Evolutionary conservation across 2,113 vertebrate species (phyloP).

Genomic region (Lethenteron reissneri): DNA sequence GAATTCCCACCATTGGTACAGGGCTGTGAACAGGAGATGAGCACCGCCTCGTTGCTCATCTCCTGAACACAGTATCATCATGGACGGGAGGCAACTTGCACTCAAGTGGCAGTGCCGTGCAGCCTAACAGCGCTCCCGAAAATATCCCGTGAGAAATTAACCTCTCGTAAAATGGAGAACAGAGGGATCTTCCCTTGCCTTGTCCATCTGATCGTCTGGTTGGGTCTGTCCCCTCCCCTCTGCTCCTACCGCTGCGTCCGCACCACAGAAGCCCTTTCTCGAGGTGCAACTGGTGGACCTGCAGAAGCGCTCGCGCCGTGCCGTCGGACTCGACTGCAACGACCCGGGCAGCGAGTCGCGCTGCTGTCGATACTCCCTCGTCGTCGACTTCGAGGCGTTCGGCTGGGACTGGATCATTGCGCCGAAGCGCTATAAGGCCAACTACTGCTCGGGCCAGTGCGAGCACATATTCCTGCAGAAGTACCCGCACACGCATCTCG

Average conservation of each 20-base stretch:
- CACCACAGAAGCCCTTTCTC: slow-evolving; percentile 66
- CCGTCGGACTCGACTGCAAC: slow-evolving; percentile 76
- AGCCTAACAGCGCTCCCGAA: too few relatives aligned
- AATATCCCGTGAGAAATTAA: too few relatives aligned
- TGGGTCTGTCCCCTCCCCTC: not conserved
- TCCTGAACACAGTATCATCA: too few relatives aligned
- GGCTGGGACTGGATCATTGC: slow-evolving; percentile 99
- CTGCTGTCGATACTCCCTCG: slow-evolving; percentile 83
- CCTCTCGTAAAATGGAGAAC: too few relatives aligned
- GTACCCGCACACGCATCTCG: slow-evolving; percentile 86
- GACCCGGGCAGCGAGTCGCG: slow-evolving; percentile 75
- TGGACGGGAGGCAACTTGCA: too few relatives aligned
- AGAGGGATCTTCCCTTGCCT: too few relatives aligned
- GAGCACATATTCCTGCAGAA: slow-evolving; percentile 95
- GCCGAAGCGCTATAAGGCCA: slow-evolving; percentile 96
- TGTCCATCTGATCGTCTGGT: too few relatives aligned
- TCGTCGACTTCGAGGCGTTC: slow-evolving; percentile 90
- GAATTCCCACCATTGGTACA: too few relatives aligned
- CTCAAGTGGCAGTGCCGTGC: too few relatives aligned
- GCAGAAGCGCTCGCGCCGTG: slow-evolving; percentile 49
- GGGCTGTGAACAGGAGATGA: too few relatives aligned
- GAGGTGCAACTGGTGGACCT: slow-evolving; percentile 82
- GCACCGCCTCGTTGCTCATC: too few relatives aligned
- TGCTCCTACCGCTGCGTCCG: slow-evolving; percentile 9
- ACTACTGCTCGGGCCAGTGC: slow-evolving; percentile 93